Evolutionary conservation across 2,888 invertebrate species (phyloP).

Genomic region (Endotricha flammealis): DNA sequence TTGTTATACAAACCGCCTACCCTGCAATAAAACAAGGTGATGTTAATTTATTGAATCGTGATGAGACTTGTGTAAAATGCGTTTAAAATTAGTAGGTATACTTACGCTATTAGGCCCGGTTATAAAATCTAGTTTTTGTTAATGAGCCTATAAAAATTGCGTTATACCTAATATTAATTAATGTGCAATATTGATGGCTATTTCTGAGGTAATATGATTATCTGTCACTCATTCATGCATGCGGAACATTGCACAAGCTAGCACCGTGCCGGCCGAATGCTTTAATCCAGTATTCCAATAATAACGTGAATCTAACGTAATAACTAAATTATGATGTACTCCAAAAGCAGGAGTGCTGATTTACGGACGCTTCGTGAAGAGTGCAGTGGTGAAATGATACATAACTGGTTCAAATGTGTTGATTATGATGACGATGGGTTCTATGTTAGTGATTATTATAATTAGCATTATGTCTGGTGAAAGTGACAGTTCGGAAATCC

Average conservation of each 20-base stretch:
- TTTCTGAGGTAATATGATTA: constrained; percentile 16
- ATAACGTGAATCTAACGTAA: not conserved
- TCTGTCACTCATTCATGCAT: constrained; percentile 24
- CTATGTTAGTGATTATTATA: constrained; percentile 22
- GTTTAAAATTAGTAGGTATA: too few species aligned
- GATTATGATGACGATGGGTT: constrained; percentile 27
- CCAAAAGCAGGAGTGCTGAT: constrained; percentile 4
- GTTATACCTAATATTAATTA: constrained; percentile 10
- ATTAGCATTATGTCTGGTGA: constrained; percentile 14
- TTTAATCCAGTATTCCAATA: constrained; percentile 7
- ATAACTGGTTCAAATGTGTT: constrained; percentile 41
- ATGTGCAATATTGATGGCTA: constrained; percentile 10
- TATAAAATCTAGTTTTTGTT: not conserved
- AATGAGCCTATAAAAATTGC: not conserved
- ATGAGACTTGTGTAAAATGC: too few species aligned
- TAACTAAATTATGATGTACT: constrained; percentile 6
- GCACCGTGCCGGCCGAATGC: constrained; percentile 10
- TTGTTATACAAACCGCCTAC: too few species aligned
- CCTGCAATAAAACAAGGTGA: not conserved
- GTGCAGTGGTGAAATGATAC: constrained; percentile 24
- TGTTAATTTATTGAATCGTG: not conserved
- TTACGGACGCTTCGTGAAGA: constrained; percentile 11
- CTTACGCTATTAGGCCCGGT: too few species aligned
- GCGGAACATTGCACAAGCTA: constrained; percentile 16
- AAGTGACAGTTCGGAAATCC: too few species aligned